Base-by-base conservation (phyloP, 2,797 vertebrate genomes). In the Avahi laniger region DNA sequence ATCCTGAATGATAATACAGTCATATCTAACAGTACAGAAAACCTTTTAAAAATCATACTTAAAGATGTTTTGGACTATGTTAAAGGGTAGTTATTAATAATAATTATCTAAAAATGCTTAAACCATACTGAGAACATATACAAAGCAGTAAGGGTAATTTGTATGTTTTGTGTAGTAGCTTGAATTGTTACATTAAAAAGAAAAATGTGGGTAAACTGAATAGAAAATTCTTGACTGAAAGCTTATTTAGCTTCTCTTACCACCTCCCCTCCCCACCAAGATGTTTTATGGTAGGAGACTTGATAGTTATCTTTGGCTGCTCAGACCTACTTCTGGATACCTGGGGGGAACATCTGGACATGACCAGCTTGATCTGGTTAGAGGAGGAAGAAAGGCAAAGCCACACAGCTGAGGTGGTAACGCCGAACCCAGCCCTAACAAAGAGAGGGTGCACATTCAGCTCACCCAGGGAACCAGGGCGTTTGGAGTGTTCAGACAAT, bases 131-230 rank as follows among this genome's bases (percentile, higher is more conserved):
- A 85, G 50, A 94, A 75, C 24, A 65, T 78, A 48, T 57, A 52
- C 7, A 67, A 73, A 87, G 50, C 13, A 75, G 46, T 65, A 78
- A 88, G 72, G 35, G 33, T 61, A 81, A 85, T 72, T 76, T 95
- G 89, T 57, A 67, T 30, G 28, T 63, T 91, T 91, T n/a, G 41
- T 18, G 24, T 84, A n/a, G 26, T 38, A 80, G 69, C 22, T 81
- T 22, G 7, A 85, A 73, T 54, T 33, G 4, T 73, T 95, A n/a
- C 65, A 84, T 70, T 63, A 84, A 78, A 87, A 86, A 83, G 52
- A 69, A 93, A 79, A 89, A 18, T 30, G 13, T 73, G 43, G 63
- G n/a, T 35, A 96, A 76, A 84, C n/a, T 28, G 43, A 88, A 96
- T 7, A 91, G 79, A 72, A 82, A 83, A 48, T 54, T 26, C 41